Percentiles rank a stretch among this genome's conserved stretches.
phyloP scores from a whole-genome alignment of 1,140 invertebrate species.

The Drosophila erecta region DNA sequence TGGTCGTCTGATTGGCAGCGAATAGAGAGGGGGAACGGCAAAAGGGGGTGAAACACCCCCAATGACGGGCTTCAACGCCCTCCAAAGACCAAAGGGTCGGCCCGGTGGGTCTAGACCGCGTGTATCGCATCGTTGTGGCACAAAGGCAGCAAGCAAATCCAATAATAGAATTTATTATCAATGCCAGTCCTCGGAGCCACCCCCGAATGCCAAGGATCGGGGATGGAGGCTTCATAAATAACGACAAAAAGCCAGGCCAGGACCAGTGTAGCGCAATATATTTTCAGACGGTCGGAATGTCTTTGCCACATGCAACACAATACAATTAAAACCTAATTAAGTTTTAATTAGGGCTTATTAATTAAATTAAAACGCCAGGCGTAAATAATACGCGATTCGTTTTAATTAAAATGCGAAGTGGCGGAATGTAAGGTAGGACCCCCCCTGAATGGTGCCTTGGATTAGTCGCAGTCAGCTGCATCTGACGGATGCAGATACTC shows the following conservation, averaged over 20 bases:
- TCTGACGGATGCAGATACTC: conserved; percentile 51
- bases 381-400: conserved; percentile 75
- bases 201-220: conserved; percentile 23
- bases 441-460: conserved; percentile 15
- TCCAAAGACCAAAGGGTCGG: conserved; percentile 29
- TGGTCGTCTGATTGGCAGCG: conserved; percentile 64
- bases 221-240: conserved; percentile 59
- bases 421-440: conserved; percentile 1
- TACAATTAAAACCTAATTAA: conserved; percentile 79
- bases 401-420: conserved; percentile 62
- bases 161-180: conserved; percentile 82
- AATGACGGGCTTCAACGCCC: conserved; percentile 47
- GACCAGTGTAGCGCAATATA: conserved; percentile 35
- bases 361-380: conserved; percentile 78
- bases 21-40: background rate
- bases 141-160: conserved; percentile 77
- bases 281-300: conserved; percentile 51
- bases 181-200: conserved; percentile 54
- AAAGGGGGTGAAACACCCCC: conserved; percentile 20
- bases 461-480: conserved; percentile 49
- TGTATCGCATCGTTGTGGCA: conserved; percentile 24
- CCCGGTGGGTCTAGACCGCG: conserved; percentile 37
- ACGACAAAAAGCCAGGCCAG: conserved; percentile 45
- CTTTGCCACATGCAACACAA: conserved; percentile 55
- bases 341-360: conserved; percentile 76